These are phyloP conservation scores for Nannoperca australis DNA, from an alignment of 2,797 vertebrate genomes.

Conservation along the genomic window DNA sequence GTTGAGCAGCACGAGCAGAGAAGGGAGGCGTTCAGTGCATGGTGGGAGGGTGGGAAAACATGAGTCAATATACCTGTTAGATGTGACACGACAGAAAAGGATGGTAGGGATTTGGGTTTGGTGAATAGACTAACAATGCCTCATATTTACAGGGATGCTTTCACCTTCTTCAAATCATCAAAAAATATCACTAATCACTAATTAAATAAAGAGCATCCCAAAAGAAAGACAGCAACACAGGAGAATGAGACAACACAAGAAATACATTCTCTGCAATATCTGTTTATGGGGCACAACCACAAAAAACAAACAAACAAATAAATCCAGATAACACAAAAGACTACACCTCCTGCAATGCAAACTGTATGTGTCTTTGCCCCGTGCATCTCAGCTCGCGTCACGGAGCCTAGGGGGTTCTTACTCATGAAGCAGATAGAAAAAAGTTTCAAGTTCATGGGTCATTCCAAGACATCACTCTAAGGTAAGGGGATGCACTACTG, in stretches of 20 bases:
- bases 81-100: conserved; percentile 18
- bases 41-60: conserved; percentile 45
- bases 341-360: not conserved
- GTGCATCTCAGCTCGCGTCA: not conserved
- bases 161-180: conserved; percentile 10
- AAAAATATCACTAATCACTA: not conserved
- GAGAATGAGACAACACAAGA: not conserved
- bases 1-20: conserved; percentile 45
- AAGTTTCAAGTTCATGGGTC: conserved; percentile 3
- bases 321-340: not conserved
- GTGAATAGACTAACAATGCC: not conserved
- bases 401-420: not conserved
- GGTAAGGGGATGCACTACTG: not conserved
- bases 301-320: not conserved
- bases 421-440: not conserved
- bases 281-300: not conserved
- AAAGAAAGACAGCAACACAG: not conserved
- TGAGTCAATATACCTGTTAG: conserved; percentile 13
- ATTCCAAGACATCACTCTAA: not conserved
- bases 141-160: not conserved
- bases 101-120: conserved; percentile 13
- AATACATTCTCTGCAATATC: not conserved
- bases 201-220: not conserved
- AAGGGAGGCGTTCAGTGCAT: conserved; percentile 12
- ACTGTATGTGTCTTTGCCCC: not conserved